Conservation (phyloP, 2,797 vertebrate species). For the Pelochelys cantorii region DNA sequence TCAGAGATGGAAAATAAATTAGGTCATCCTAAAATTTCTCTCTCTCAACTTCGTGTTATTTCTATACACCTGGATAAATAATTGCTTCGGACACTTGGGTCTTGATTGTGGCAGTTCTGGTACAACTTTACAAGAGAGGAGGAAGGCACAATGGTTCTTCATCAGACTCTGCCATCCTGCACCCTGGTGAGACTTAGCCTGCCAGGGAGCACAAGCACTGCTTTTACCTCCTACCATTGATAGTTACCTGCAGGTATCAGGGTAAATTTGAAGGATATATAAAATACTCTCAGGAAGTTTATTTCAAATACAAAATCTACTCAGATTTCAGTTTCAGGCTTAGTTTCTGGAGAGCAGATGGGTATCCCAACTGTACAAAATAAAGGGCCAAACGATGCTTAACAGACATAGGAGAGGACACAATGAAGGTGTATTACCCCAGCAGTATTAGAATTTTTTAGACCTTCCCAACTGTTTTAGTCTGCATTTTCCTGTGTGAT, state of each 20-base stretch:
- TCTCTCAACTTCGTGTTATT: conserved; percentile 35
- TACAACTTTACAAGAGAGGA: neutral
- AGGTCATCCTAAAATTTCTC: conserved; percentile 25
- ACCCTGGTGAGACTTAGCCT: neutral
- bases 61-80: neutral
- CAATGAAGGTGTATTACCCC: neutral
- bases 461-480: neutral
- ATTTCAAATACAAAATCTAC: neutral
- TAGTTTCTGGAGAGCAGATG: accelerated
- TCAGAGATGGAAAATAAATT: neutral
- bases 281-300: neutral
- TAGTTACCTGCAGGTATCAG: neutral
- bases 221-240: neutral
- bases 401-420: neutral
- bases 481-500: neutral
- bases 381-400: neutral
- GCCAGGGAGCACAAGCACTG: neutral
- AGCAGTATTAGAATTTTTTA: neutral
- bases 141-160: neutral
- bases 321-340: neutral
- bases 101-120: neutral
- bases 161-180: neutral
- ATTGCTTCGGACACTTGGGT: neutral
- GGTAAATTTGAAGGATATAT: neutral
- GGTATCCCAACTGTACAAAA: neutral